Evolutionary conservation across 2,113 vertebrate genomes (phyloP).

Genomic region (Chloroceryle aenea): DNA sequence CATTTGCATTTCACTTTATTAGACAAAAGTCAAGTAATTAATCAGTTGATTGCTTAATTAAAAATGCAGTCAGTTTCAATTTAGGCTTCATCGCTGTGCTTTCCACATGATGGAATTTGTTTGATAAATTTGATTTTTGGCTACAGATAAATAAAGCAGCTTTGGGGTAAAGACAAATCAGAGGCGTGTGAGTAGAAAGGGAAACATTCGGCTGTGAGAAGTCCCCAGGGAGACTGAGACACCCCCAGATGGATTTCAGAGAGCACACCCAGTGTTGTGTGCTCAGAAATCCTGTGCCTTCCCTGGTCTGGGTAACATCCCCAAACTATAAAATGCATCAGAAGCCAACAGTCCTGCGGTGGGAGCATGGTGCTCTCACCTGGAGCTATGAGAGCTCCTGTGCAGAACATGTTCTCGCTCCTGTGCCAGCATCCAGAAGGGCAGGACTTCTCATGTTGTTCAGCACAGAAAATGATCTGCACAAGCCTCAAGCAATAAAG

Average conservation of each 20-base stretch:
- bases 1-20: conserved; percentile 64
- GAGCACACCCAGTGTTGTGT: neutral
- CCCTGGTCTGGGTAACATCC: neutral
- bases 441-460: rapidly evolving
- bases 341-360: rapidly evolving
- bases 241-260: neutral
- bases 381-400: rapidly evolving
- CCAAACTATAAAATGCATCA: rapidly evolving
- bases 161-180: neutral
- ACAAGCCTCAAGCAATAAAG: rapidly evolving
- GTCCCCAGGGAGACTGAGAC: neutral
- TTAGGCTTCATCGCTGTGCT: conserved; percentile 27
- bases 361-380: rapidly evolving
- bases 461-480: rapidly evolving
- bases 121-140: neutral
- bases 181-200: neutral
- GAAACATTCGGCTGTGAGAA: neutral
- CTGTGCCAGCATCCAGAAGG: rapidly evolving
- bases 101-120: conserved; percentile 36
- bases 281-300: neutral
- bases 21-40: conserved; percentile 65
- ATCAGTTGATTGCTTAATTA: conserved; percentile 64
- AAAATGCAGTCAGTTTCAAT: conserved; percentile 19
- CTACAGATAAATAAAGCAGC: neutral
- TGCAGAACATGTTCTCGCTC: rapidly evolving